phyloP scores from a whole-genome alignment of 2,113 vertebrate genomes.

The Mohoua ochrocephala region DNA sequence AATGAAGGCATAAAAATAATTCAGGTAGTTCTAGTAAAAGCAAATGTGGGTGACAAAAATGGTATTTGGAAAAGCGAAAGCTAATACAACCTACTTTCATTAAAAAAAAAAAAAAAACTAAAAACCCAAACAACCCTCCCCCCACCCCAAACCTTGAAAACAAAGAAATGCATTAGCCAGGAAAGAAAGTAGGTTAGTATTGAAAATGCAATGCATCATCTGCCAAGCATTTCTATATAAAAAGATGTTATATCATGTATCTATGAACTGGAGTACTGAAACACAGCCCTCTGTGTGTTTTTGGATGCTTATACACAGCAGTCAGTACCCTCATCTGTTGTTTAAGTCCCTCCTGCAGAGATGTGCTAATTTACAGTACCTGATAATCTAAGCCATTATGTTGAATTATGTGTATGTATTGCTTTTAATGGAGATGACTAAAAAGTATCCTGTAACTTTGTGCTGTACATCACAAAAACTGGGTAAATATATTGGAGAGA shows the following conservation, averaged over 20 bases:
- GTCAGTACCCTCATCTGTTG: neutral
- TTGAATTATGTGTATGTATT: neutral
- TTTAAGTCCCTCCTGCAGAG: neutral
- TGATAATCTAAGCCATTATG: neutral
- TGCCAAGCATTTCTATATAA: neutral
- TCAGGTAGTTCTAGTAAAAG: neutral
- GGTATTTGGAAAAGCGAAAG: neutral
- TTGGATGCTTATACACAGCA: neutral
- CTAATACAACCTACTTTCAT: neutral
- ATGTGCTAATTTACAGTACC: neutral
- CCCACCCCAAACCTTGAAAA: neutral
- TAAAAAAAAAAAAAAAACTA: neutral
- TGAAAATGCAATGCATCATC: neutral
- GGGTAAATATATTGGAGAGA: neutral
- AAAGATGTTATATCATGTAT: neutral
- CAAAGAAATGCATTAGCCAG: neutral
- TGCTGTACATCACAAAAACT: neutral
- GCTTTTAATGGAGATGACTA: neutral
- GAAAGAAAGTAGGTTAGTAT: neutral
- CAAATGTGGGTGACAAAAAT: neutral
- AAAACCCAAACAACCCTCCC: neutral
- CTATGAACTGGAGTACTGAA: neutral
- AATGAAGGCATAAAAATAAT: neutral
- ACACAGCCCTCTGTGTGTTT: neutral
- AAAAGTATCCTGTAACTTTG: neutral